Conservation (phyloP, 1,140 invertebrate genomes). For the Bicyclus anynana region DNA sequence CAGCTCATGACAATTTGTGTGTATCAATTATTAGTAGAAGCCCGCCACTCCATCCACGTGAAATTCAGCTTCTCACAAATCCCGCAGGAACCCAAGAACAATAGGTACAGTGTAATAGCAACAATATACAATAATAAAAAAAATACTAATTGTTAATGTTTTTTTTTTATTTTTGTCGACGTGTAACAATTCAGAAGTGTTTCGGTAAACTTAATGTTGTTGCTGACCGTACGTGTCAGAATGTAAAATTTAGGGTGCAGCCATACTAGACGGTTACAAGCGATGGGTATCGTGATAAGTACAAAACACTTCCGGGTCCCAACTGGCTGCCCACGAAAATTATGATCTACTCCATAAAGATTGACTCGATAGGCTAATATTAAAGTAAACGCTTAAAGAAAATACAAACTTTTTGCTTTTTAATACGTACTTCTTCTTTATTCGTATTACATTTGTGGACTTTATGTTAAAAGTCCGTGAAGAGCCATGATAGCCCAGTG, state of each 20-base stretch:
- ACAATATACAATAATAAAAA: no score
- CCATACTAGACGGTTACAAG: slow-evolving; percentile 31
- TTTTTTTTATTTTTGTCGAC: no score
- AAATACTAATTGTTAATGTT: no score
- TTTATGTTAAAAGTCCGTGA: no score
- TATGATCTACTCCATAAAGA: slow-evolving; percentile 52
- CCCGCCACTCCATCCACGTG: no score
- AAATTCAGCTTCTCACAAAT: no score
- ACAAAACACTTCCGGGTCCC: slow-evolving; percentile 58
- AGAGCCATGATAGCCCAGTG: no score
- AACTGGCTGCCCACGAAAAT: slow-evolving; percentile 50
- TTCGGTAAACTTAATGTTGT: background rate
- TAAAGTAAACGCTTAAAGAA: slow-evolving; percentile 25
- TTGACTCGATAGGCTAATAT: slow-evolving; percentile 31
- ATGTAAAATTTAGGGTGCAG: slow-evolving; percentile 19
- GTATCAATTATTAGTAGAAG: no score
- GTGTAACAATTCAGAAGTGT: no score
- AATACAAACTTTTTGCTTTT: slow-evolving; percentile 8
- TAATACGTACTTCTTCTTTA: background rate
- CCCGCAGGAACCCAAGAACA: no score
- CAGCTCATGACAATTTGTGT: no score
- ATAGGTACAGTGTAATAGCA: no score
- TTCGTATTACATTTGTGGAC: background rate
- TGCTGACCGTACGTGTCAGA: background rate
- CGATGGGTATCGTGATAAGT: slow-evolving; percentile 52